Conservation (phyloP, 2,797 vertebrate species). For the Myotis daubentonii region DNA sequence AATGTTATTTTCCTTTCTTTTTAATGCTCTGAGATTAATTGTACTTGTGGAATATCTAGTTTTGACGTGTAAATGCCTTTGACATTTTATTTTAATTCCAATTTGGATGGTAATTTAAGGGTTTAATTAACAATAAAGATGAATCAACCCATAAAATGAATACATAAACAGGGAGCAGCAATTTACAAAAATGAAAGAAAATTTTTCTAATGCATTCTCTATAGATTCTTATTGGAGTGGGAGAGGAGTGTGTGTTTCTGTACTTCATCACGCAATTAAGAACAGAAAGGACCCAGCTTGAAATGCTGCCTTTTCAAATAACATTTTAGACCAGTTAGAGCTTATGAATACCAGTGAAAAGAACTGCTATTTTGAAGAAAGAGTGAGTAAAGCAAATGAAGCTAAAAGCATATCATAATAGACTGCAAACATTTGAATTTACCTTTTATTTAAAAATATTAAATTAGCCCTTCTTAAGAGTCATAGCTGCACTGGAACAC, state of each 20-base stretch:
- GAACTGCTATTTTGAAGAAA: background rate
- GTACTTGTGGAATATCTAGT: slow-evolving; percentile 43
- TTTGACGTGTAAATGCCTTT: slow-evolving; percentile 58
- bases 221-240: background rate
- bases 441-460: background rate
- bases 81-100: slow-evolving; percentile 68
- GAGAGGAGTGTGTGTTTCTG: background rate
- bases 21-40: slow-evolving; percentile 57
- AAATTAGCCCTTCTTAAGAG: background rate
- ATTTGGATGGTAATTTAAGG: slow-evolving; percentile 68
- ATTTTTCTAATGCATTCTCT: slow-evolving; percentile 62
- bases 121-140: slow-evolving; percentile 49
- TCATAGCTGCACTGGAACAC: background rate
- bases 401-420: background rate
- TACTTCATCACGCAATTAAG: slow-evolving; percentile 7
- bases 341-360: background rate
- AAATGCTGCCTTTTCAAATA: background rate
- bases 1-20: slow-evolving; percentile 67
- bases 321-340: background rate
- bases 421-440: background rate
- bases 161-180: slow-evolving; percentile 65
- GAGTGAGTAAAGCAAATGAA: background rate
- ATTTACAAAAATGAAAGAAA: slow-evolving; percentile 63
- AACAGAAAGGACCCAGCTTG: background rate
- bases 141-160: slow-evolving; percentile 67